Evolutionary conservation across 2,888 invertebrate species (phyloP), one percentile per base, ranked within the genome.

Genomic region (Stenichneumon culpator): DNA sequence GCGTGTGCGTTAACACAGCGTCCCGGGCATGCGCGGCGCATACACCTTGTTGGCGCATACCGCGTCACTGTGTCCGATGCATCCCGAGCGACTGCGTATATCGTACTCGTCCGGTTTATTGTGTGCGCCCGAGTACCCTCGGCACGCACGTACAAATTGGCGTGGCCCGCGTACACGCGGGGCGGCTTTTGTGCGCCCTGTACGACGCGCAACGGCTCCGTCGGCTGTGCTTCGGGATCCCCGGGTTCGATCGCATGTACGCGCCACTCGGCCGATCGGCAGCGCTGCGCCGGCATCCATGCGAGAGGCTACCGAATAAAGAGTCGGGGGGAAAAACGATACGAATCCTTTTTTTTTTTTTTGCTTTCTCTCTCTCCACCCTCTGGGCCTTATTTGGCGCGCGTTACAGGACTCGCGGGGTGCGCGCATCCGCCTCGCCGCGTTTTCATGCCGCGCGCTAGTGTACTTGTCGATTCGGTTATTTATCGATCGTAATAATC

Each of bases 111-210:
- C 54, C 54, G 54, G 14, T 72, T 77, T 77, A 52, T 54, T 70
- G 82, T 82, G 77, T 73, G 65, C 72, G 47, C 67, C 79, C 82
- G 25, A 73, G 79, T 84, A 88, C 88, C 89, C 88, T 88, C 86
- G 63, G 88, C 91, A 89, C 89, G 90, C 89, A 87, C 85, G 88
- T 90, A 92, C 92, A 92, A 92, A 92, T 92, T 92, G 91, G 88
- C 87, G 50, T 47, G 54, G 36, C 28, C 36, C 60, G n/a, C 39
- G 57, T 60, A 68, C 73, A 22, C 78, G 44, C 47, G 52, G 19
- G 44, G 36, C 47, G 22, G 57, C 78, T 60, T 78, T 44, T 44
- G 67, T 67, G 74, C 50, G 60, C 77, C 16, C 39, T 70, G 63
- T 16, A 47, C 50, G n/a, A 44, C 39, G 54, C 54, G 32, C 28